phyloP scores from a whole-genome alignment of 92 coral and sea anemone species.

The Siderastrea siderea region DNA sequence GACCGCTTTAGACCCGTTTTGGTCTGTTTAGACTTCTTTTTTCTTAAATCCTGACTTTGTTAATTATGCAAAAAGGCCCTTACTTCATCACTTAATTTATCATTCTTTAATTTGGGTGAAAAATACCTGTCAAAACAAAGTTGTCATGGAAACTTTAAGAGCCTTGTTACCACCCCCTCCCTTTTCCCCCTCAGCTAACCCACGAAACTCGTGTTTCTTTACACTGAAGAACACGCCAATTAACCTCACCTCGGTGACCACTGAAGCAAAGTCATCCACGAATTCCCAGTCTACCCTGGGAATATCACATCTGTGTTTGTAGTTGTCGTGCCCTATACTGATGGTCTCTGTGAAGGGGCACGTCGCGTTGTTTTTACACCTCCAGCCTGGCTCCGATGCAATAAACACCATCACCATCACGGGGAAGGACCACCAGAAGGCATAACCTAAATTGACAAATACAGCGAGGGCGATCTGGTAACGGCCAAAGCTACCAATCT shows the following conservation, averaged over 20 bases:
- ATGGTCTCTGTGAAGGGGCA: slow-evolving; percentile 68
- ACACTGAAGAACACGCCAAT: not conserved
- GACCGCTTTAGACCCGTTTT: too few relatives aligned
- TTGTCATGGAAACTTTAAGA: too few relatives aligned
- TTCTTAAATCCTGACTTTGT: too few relatives aligned
- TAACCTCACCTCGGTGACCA: slow-evolving; percentile 76
- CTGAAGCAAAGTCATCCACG: slow-evolving; percentile 70
- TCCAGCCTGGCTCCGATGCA: slow-evolving; percentile 84
- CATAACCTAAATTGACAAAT: slow-evolving; percentile 51
- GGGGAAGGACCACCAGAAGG: slow-evolving; percentile 62
- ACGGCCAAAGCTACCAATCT: slow-evolving; percentile 47
- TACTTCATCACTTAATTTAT: too few relatives aligned
- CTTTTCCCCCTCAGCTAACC: not conserved
- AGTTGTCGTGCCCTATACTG: slow-evolving; percentile 51
- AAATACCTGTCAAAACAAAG: too few relatives aligned
- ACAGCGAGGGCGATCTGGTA: slow-evolving; percentile 70
- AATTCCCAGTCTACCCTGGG: slow-evolving; percentile 82
- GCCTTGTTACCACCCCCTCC: too few relatives aligned
- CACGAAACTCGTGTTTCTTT: not conserved
- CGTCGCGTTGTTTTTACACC: slow-evolving; percentile 64
- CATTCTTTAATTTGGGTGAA: too few relatives aligned
- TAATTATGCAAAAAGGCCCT: too few relatives aligned
- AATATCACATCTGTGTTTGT: slow-evolving; percentile 68
- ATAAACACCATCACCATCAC: slow-evolving; percentile 69
- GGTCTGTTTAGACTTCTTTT: too few relatives aligned